Base-by-base conservation (phyloP, 2,113 vertebrate species). In the Todiramphus chloris region DNA sequence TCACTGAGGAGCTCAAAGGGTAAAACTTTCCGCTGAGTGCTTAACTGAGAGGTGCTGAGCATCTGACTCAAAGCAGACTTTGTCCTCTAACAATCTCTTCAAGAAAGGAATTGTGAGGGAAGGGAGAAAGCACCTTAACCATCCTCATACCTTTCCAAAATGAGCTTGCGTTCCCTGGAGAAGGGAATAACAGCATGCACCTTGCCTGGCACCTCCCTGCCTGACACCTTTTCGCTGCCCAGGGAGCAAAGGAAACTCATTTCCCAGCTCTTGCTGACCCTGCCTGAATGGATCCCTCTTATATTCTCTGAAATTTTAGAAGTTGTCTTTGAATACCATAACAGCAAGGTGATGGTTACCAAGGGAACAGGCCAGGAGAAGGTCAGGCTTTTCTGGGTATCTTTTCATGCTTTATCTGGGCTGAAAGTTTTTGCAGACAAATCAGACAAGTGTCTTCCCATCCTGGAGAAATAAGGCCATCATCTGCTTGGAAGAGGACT, bases 261-360 rank as follows among this genome's bases (percentile, higher is more conserved):
- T 93, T 95, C 53, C 82, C 60, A 76, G 87, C 58, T 96, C 62
- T 81, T 82, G 44, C 75, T 94, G 89, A 94, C 93, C 78, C 94
- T 94, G 70, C 82, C 85, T 93, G 84, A 95, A 79, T 9, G 6
- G 87, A 37, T 82, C 50, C 60, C 66, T 62, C 48, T 94, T 97
- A 92, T 53, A 94, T 90, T 94, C 95, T 97, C 94, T 79, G 85
- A 92, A 93, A 68, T 94, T 98, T 96, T 93, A 97, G 97, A 97
- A 98, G 95, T 95, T 97, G 92, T 72, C 96, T 97, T 98, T 98
- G 97, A 98, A 97, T 97, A 96, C 70, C 84, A 35, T 93, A 97
- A 97, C 73, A 91, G 96, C 56, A 66, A 97, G 96, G 97, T 97
- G 97, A 95, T 80, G 94, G 98, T 98, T 98, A 95, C 98, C 98